Evolutionary conservation across 1,140 invertebrate genomes (phyloP), one percentile per base, ranked within the genome.

Genomic region (Vanessa tameamea): DNA sequence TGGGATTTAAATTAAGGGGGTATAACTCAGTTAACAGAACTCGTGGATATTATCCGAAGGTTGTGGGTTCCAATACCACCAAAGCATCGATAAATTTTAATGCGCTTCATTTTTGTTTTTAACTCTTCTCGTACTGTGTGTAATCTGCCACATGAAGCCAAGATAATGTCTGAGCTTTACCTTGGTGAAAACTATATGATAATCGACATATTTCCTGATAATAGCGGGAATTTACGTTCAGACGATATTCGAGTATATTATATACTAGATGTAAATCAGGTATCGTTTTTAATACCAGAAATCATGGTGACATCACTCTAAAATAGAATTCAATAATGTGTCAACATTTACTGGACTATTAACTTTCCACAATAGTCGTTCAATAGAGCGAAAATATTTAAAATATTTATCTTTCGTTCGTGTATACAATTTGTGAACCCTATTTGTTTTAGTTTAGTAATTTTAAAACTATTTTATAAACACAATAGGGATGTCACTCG

Each of bases 301-400:
- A 51, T 69, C 20, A 63, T 75, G 75, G 84, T 81, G 78, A 82
- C 79, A 75, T 64, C 74, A 80, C 12, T n/a, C 47, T 31, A 37
- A 66, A 66, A 48, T 61, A 37, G 8, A 15, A 61, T 3, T 68
- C 55, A 81, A 67, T 84, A 87, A 87, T 82, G 84, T 87, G 86
- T 81, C 84, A 84, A 87, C 82, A 85, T 89, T 88, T 88, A 73
- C 78, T 81, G 82, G 82, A 53, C 80, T 82, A 87, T 89, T 89
- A 89, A 85, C 75, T 77, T 37, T 59, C 76, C 69, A 89, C 86
- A 87, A 85, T 81, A 66, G 78, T 64, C 57, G 59, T 63, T 73
- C 65, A 87, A 76, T 83, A 80, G 83, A 85, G 66, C 83, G 83
- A 79, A 77, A 76, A 85, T 77, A 77, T 75, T 80, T 78, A 75